phyloP scores from a whole-genome alignment of 2,113 vertebrate genomes.

The Hiodon tergisus region DNA sequence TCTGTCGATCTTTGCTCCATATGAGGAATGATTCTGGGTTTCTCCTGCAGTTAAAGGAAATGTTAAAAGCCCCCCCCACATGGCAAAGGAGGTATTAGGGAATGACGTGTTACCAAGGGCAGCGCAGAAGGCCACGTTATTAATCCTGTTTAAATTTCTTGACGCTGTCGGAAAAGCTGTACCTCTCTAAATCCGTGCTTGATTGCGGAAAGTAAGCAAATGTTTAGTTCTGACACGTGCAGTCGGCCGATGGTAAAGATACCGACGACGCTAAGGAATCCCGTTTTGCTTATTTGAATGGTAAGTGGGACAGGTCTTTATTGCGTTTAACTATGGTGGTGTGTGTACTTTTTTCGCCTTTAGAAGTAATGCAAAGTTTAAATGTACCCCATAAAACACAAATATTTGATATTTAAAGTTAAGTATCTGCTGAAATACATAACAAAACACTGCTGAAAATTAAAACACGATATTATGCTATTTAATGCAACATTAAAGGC shows the following conservation, averaged over 20 bases:
- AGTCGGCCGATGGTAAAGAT: neutral
- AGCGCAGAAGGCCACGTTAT: neutral
- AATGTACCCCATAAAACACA: too few species aligned
- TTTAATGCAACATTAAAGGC: too few species aligned
- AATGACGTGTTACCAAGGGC: neutral
- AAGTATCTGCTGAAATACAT: too few species aligned
- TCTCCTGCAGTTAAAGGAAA: too few species aligned
- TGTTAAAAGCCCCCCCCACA: too few species aligned
- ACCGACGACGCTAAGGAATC: neutral
- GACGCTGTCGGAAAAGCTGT: too few species aligned
- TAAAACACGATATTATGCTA: too few species aligned
- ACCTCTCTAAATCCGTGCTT: neutral
- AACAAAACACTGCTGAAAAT: too few species aligned
- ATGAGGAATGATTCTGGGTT: too few species aligned
- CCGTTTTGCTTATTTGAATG: neutral
- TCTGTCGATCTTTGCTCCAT: too few species aligned
- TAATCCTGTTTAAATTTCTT: neutral
- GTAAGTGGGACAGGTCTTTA: neutral
- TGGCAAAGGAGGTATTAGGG: neutral
- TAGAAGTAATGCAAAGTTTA: neutral
- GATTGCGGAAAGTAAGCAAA: neutral
- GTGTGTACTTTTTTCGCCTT: neutral
- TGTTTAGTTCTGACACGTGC: neutral
- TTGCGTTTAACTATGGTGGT: neutral
- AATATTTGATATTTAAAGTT: too few species aligned